phyloP scores from a whole-genome alignment of 2,888 invertebrate genomes.

The Drosophila nr. fundita region DNA sequence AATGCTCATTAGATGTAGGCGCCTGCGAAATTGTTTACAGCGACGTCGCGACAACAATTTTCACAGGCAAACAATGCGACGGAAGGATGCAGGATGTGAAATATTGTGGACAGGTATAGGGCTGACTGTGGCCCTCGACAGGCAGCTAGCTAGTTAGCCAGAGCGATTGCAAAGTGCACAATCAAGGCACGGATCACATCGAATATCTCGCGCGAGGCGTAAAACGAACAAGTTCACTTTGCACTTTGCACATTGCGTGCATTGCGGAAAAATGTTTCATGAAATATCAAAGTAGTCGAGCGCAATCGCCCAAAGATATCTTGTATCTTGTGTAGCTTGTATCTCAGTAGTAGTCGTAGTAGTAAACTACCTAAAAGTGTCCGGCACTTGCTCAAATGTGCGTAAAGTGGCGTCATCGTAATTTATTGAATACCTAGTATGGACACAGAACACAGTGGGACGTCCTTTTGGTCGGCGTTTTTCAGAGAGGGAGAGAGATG shows the following conservation, averaged over 20 bases:
- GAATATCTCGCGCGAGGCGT: constrained; percentile 63
- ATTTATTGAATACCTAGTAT: constrained; percentile 77
- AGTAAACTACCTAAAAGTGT: constrained; percentile 75
- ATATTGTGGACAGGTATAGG: constrained; percentile 40
- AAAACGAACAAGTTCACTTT: constrained; percentile 70
- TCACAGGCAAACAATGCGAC: constrained; percentile 80
- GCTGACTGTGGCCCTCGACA: background rate
- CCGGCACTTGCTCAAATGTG: constrained; percentile 80
- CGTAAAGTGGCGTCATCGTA: constrained; percentile 82
- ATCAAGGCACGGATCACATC: constrained; percentile 28
- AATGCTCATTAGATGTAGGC: constrained; percentile 82
- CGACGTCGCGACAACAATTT: constrained; percentile 83
- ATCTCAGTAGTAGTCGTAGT: constrained; percentile 30
- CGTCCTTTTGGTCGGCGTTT: constrained; percentile 69
- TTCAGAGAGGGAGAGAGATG: constrained; percentile 23
- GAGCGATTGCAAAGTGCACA: constrained; percentile 18
- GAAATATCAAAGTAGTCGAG: constrained; percentile 64
- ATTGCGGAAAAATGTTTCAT: constrained; percentile 10
- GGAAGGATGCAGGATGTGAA: constrained; percentile 81
- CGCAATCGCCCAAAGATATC: constrained; percentile 67
- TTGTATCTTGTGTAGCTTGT: constrained; percentile 63
- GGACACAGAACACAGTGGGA: constrained; percentile 73
- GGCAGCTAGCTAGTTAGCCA: constrained; percentile 1
- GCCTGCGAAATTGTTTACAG: constrained; percentile 83
- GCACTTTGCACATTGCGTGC: constrained; percentile 78